Conservation (phyloP, 2,797 vertebrate genomes). For the Trichosurus vulpecula region DNA sequence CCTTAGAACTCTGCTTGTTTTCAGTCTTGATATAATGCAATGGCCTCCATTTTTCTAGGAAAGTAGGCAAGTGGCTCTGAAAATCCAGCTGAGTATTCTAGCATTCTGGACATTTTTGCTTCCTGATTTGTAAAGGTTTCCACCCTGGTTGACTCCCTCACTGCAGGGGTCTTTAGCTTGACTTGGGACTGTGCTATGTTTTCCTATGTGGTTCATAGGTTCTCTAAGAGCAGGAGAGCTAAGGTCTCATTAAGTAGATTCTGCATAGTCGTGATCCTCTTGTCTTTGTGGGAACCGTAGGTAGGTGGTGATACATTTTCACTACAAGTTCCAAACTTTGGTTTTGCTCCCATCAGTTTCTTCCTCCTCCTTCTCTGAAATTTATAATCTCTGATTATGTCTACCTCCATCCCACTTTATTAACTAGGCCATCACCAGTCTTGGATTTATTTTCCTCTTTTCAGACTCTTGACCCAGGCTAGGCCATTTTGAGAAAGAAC, state of each 20-base stretch:
- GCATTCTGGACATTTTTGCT: neutral
- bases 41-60: neutral
- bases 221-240: neutral
- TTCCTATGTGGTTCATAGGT: neutral
- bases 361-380: neutral
- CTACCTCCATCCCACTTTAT: neutral
- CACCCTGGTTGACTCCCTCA: neutral
- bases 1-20: neutral
- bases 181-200: neutral
- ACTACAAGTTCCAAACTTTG: neutral
- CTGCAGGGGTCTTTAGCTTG: neutral
- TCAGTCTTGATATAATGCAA: neutral
- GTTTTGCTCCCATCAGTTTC: neutral
- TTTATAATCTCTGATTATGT: neutral
- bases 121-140: neutral
- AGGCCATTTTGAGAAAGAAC: neutral
- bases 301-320: neutral
- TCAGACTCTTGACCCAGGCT: neutral
- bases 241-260: neutral
- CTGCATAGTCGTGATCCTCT: neutral
- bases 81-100: neutral
- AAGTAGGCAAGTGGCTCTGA: neutral
- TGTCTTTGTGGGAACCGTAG: neutral
- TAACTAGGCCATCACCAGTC: neutral
- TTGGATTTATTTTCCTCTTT: neutral